Evolutionary conservation across 2,797 vertebrate species (phyloP).

Genomic region (Gastrophryne carolinensis): DNA sequence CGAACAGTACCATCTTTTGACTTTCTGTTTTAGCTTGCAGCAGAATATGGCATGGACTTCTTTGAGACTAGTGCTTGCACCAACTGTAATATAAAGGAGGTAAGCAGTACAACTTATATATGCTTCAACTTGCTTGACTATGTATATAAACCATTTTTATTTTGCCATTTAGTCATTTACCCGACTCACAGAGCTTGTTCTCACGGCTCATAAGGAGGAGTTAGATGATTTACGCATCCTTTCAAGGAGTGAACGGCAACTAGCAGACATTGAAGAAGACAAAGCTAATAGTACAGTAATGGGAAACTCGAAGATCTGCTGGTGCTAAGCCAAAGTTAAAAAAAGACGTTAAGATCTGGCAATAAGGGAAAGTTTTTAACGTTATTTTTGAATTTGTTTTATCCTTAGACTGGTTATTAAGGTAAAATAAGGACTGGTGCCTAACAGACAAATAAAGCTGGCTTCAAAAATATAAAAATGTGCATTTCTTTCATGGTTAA

Average conservation of each 20-base stretch:
- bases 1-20: no score
- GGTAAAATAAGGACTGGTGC: no score
- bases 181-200: conserved; percentile 82
- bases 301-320: conserved; percentile 72
- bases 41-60: conserved; percentile 88
- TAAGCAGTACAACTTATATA: conserved; percentile 53
- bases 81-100: conserved; percentile 85
- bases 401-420: no score
- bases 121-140: neutral
- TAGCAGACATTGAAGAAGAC: conserved; percentile 74
- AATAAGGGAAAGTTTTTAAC: no score
- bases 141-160: neutral
- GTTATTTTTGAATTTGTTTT: no score
- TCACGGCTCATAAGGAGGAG: conserved; percentile 85
- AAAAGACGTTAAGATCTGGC: no score
- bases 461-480: no score
- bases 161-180: conserved; percentile 77
- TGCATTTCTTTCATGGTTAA: no score
- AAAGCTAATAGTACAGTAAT: conserved; percentile 72
- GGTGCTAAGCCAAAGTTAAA: no score
- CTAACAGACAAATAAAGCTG: no score
- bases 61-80: conserved; percentile 89
- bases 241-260: conserved; percentile 68
- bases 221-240: conserved; percentile 72
- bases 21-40: conserved; percentile 75